A percentile compares a stretch with the other conserved stretches of the same genome.
Evolutionary conservation across 2,888 invertebrate genomes (phyloP).

Genomic region (Archaeoteleia sp.): DNA sequence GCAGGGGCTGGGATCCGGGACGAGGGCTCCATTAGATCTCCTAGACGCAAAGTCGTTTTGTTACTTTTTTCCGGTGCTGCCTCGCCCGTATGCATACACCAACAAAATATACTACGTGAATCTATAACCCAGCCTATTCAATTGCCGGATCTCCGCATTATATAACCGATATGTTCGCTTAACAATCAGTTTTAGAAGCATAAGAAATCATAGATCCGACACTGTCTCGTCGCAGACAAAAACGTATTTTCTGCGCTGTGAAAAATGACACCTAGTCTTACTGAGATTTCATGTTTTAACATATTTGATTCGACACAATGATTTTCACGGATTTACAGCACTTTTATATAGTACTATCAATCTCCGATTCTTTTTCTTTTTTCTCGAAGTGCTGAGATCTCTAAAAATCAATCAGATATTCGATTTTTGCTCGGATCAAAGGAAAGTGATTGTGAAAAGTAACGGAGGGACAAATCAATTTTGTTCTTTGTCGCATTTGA

Average conservation of each 20-base stretch:
- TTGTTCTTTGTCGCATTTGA: too few relatives aligned
- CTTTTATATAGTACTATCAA: too few relatives aligned
- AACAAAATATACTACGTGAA: slow-evolving; percentile 51
- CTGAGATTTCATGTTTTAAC: slow-evolving; percentile 40
- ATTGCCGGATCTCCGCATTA: slow-evolving; percentile 55
- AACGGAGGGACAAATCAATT: too few relatives aligned
- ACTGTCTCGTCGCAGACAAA: slow-evolving; percentile 44
- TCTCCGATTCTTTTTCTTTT: not conserved
- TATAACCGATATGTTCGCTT: slow-evolving; percentile 50
- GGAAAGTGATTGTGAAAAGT: too few relatives aligned
- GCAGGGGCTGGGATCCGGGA: slow-evolving; percentile 43
- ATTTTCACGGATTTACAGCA: too few relatives aligned
- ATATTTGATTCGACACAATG: not conserved
- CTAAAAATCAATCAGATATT: not conserved
- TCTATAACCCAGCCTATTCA: slow-evolving; percentile 53
- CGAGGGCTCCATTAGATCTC: slow-evolving; percentile 62
- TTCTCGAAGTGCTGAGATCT: not conserved
- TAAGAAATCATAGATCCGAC: slow-evolving; percentile 35
- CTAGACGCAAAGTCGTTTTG: slow-evolving; percentile 68
- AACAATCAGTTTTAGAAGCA: slow-evolving; percentile 48
- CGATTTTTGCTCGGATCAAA: too few relatives aligned
- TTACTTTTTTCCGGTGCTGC: slow-evolving; percentile 62
- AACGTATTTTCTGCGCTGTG: slow-evolving; percentile 38
- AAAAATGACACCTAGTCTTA: slow-evolving; percentile 48
- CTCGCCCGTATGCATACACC: slow-evolving; percentile 44